A percentile compares a stretch with the other conserved stretches of the same genome.
Evolutionary conservation across 2,888 invertebrate genomes (phyloP).

Genomic region (Ochropleura plecta): DNA sequence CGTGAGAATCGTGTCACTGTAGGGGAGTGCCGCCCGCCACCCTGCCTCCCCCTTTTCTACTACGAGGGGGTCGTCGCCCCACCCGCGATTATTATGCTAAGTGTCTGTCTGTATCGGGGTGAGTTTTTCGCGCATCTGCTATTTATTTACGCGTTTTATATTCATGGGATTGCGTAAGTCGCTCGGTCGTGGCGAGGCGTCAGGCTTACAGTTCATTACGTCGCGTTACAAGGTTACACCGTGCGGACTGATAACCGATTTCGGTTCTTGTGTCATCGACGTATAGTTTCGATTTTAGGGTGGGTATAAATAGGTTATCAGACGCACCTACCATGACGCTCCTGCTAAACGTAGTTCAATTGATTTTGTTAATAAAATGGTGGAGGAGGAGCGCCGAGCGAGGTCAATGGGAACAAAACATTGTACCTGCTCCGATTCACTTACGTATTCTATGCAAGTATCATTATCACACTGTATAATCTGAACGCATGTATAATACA

Average conservation of each 20-base stretch:
- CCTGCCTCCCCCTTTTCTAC: conserved; percentile 37
- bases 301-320: conserved; percentile 75
- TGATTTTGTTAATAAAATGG: conserved; percentile 81
- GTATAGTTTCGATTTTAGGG: conserved; percentile 61
- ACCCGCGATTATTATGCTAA: conserved; percentile 90
- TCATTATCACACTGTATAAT: conserved; percentile 44
- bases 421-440: conserved; percentile 24
- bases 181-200: conserved; percentile 82
- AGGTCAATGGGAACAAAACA: conserved; percentile 33
- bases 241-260: conserved; percentile 68
- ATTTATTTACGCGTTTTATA: conserved; percentile 90
- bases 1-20: conserved; percentile 90
- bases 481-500: conserved; percentile 48
- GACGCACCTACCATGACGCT: conserved; percentile 83
- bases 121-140: conserved; percentile 91
- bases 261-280: conserved; percentile 67
- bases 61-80: conserved; percentile 60
- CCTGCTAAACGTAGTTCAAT: conserved; percentile 80
- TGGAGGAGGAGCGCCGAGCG: conserved; percentile 55
- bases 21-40: conserved; percentile 74
- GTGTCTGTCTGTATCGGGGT: conserved; percentile 88
- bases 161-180: conserved; percentile 87
- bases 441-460: conserved; percentile 19
- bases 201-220: conserved; percentile 87
- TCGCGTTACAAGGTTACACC: conserved; percentile 75